Conservation (phyloP, 1,140 invertebrate species). For the Homarus americanus region DNA sequence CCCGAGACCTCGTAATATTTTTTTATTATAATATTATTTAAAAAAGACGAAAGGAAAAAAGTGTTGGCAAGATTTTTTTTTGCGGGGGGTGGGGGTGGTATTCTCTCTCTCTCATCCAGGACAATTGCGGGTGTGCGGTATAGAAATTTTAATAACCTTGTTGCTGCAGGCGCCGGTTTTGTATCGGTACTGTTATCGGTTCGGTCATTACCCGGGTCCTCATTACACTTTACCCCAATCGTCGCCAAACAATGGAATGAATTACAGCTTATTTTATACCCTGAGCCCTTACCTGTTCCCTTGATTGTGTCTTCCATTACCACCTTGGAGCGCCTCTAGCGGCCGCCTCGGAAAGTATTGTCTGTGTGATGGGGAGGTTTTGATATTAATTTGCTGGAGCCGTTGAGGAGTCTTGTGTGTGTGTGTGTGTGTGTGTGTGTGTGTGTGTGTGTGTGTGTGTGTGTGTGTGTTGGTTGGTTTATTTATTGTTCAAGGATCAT, state of each 20-base stretch:
- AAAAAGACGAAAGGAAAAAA: not conserved
- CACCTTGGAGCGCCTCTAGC: slow-evolving; percentile 13
- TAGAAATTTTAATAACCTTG: slow-evolving; percentile 3
- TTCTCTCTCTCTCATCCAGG: not conserved
- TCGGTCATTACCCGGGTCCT: slow-evolving; percentile 4
- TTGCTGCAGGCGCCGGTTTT: not conserved
- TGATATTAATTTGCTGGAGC: too few species aligned
- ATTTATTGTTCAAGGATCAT: too few species aligned
- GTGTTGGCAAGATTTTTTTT: not conserved
- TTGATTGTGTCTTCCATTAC: slow-evolving; percentile 44
- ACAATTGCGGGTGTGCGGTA: not conserved
- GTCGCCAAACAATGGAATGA: slow-evolving; percentile 41
- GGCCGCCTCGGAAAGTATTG: not conserved
- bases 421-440: not conserved
- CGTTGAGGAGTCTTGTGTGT: not conserved
- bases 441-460: slow-evolving; percentile 18
- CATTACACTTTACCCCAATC: slow-evolving; percentile 47
- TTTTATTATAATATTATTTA: slow-evolving; percentile 38
- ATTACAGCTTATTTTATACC: slow-evolving; percentile 43
- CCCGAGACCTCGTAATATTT: slow-evolving; percentile 36
- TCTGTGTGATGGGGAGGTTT: too few species aligned
- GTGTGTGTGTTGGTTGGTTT: not conserved
- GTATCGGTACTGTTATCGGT: slow-evolving; percentile 7
- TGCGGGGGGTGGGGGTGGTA: too few species aligned
- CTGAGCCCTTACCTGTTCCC: slow-evolving; percentile 31